phyloP scores from a whole-genome alignment of 2,888 invertebrate genomes.

The Parnassius apollo region DNA sequence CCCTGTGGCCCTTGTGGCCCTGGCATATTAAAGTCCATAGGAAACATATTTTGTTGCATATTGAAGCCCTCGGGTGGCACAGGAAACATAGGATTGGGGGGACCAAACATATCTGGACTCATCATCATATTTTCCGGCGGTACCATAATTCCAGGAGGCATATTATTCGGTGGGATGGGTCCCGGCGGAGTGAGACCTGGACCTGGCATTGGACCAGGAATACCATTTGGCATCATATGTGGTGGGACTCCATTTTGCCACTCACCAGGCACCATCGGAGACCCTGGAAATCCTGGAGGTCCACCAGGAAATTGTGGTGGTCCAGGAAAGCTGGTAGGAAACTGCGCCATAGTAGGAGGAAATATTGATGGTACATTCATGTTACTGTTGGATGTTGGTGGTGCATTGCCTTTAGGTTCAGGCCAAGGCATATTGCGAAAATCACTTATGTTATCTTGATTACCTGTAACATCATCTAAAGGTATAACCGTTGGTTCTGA shows the following conservation, averaged over 20 bases:
- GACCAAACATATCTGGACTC: conserved; percentile 67
- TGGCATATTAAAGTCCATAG: conserved; percentile 76
- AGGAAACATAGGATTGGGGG: conserved; percentile 59
- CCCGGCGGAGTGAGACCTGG: conserved; percentile 52
- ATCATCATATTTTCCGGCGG: conserved; percentile 75
- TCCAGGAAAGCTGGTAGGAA: conserved; percentile 69
- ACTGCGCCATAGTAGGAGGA: conserved; percentile 69
- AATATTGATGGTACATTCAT: conserved; percentile 69
- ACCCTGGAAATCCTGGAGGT: conserved; percentile 69
- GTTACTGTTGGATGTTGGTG: conserved; percentile 52
- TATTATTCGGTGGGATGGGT: conserved; percentile 53
- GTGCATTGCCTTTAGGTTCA: conserved; percentile 87
- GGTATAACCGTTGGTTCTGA: conserved; percentile 92
- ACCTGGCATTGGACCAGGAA: conserved; percentile 57
- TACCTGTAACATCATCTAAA: conserved; percentile 92
- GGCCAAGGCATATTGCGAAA: conserved; percentile 91
- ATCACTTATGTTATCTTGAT: conserved; percentile 90
- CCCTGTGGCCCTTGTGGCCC: conserved; percentile 56
- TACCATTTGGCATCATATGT: conserved; percentile 58
- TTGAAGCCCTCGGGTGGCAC: conserved; percentile 67
- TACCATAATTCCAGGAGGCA: conserved; percentile 69
- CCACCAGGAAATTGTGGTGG: conserved; percentile 70
- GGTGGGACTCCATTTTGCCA: conserved; percentile 69
- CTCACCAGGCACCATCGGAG: conserved; percentile 60
- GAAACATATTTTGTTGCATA: conserved; percentile 74